These are phyloP conservation scores for Podocnemis expansa DNA, from an alignment of 2,113 vertebrate species.

Conservation along the genomic window DNA sequence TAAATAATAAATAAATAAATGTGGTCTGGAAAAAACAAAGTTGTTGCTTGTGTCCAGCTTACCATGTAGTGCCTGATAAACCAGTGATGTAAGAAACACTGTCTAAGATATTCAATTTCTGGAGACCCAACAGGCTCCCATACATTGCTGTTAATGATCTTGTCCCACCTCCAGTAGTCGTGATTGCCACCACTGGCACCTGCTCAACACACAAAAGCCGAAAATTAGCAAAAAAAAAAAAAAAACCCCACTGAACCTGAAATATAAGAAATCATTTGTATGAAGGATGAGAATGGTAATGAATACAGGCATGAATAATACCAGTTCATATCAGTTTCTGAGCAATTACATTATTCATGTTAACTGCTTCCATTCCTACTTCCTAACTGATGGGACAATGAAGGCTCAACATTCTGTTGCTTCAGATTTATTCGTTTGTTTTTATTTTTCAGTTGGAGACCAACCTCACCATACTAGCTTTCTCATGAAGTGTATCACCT, in stretches of 20 bases:
- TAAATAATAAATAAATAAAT: background rate
- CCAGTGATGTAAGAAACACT: slow-evolving; percentile 84
- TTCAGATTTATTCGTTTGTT: background rate
- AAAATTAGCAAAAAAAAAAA: background rate
- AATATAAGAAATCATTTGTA: background rate
- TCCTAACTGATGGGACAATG: background rate
- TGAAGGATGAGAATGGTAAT: background rate
- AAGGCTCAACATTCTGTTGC: background rate
- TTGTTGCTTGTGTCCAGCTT: slow-evolving; percentile 48
- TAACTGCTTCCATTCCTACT: background rate
- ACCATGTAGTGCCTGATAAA: slow-evolving; percentile 92
- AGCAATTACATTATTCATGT: background rate
- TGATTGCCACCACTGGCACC: slow-evolving; percentile 87
- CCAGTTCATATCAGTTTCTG: background rate
- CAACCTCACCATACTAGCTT: slow-evolving; percentile 39
- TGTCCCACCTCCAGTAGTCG: slow-evolving; percentile 85
- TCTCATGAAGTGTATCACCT: slow-evolving; percentile 42
- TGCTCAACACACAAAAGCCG: slow-evolving; percentile 56
- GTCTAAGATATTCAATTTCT: slow-evolving; percentile 85
- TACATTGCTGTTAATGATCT: slow-evolving; percentile 85
- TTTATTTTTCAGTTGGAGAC: background rate
- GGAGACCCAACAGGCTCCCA: slow-evolving; percentile 83
- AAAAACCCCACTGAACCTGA: fast-evolving
- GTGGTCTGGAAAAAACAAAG: background rate
- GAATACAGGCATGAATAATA: background rate